Conservation (phyloP, 1,140 invertebrate species). For the Danaus melanippus region DNA sequence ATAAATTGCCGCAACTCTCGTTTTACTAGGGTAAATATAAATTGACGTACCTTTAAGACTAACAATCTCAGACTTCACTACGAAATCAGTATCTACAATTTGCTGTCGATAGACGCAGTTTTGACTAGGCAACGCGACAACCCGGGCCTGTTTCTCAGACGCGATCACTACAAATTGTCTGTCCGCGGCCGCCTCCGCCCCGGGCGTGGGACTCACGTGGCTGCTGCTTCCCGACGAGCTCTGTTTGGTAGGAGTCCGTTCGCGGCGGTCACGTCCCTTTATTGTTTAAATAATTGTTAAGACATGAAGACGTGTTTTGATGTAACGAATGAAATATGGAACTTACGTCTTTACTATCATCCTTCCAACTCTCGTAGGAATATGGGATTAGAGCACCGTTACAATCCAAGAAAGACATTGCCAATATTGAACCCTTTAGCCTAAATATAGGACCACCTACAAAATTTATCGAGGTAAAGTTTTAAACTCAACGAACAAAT, state of each 20-base stretch:
- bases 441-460: constrained; percentile 93
- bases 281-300: neutral
- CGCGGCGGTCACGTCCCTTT: constrained; percentile 47
- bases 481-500: neutral
- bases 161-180: constrained; percentile 93
- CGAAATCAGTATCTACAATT: constrained; percentile 89
- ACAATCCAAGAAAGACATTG: constrained; percentile 96
- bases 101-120: constrained; percentile 91
- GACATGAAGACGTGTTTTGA: no score
- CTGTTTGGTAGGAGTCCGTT: constrained; percentile 76
- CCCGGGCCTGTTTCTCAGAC: constrained; percentile 95
- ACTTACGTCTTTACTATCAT: constrained; percentile 77
- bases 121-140: constrained; percentile 94
- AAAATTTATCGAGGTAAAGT: constrained; percentile 15
- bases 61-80: constrained; percentile 95
- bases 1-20: no score
- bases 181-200: constrained; percentile 78
- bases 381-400: constrained; percentile 89
- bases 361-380: constrained; percentile 90
- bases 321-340: no score
- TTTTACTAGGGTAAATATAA: neutral
- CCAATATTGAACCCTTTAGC: constrained; percentile 93
- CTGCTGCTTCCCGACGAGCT: constrained; percentile 50
- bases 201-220: constrained; percentile 83
- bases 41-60: constrained; percentile 85